Evolutionary conservation across 2,888 invertebrate species (phyloP).

Genomic region (Piscicola geometra): DNA sequence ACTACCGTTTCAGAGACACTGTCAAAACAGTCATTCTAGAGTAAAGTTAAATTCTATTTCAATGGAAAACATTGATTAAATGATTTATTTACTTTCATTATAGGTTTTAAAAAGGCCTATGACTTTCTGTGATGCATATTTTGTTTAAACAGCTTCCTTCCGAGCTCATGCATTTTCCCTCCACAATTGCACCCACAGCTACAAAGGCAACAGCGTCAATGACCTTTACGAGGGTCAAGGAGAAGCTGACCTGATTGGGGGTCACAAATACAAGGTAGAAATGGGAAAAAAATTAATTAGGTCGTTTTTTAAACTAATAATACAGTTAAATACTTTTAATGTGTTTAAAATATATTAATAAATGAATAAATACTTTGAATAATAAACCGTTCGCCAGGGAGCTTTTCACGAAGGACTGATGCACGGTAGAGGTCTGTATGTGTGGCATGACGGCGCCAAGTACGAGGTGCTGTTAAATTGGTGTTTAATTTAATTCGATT

Average conservation of each 20-base stretch:
- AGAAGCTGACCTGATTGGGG: conserved; percentile 50
- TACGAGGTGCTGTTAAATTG: no score
- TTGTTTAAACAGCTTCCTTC: no score
- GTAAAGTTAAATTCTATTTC: background rate
- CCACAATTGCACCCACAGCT: no score
- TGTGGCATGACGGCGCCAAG: conserved; percentile 53
- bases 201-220: conserved; percentile 51
- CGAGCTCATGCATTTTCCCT: conserved; percentile 37
- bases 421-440: conserved; percentile 56
- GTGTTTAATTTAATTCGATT: no score
- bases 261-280: conserved; percentile 52
- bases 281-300: background rate
- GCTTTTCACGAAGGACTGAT: conserved; percentile 54
- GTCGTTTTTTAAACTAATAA: no score
- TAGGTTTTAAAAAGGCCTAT: no score
- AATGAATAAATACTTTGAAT: conserved; percentile 13
- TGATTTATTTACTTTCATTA: background rate
- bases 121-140: no score
- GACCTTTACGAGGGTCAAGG: conserved; percentile 55
- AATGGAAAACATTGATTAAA: background rate
- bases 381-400: conserved; percentile 47
- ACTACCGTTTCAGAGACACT: conserved; percentile 8
- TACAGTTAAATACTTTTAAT: background rate
- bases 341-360: conserved; percentile 11
- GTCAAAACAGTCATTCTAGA: background rate